Evolutionary conservation across 2,797 vertebrate genomes (phyloP).

Genomic region (Ficedula albicollis): DNA sequence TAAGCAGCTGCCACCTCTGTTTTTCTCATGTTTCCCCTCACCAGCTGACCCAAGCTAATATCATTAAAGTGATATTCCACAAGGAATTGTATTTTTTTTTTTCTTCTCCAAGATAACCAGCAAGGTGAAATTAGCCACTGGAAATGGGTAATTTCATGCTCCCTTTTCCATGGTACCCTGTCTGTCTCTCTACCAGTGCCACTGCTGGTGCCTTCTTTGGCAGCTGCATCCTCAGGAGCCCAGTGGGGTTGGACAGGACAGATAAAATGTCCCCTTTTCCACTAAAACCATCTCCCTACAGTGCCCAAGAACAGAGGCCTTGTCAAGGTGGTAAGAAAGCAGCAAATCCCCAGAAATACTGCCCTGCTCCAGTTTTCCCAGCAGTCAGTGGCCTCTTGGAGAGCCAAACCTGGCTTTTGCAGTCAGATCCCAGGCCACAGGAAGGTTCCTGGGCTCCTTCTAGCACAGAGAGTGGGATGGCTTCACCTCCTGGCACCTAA

Average conservation of each 20-base stretch:
- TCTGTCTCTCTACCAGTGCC: rapidly evolving
- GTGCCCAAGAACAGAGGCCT: rapidly evolving
- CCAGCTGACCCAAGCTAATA: background rate
- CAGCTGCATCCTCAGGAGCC: background rate
- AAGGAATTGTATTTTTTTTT: background rate
- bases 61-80: background rate
- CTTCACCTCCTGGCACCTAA: background rate
- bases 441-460: background rate
- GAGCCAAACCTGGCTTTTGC: background rate
- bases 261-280: background rate
- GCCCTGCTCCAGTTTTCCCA: background rate
- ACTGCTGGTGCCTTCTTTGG: background rate
- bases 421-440: background rate
- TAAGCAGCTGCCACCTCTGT: background rate
- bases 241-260: background rate
- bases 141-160: background rate
- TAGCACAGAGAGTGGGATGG: background rate
- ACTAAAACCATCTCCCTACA: rapidly evolving
- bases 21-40: background rate
- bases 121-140: background rate
- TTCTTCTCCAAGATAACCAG: background rate
- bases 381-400: background rate
- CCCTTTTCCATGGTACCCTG: background rate
- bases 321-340: background rate
- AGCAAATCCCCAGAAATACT: background rate